These are phyloP conservation scores for Myioborus melanocephalus DNA, from an alignment of 2,797 vertebrate species.

Conservation along the genomic window DNA sequence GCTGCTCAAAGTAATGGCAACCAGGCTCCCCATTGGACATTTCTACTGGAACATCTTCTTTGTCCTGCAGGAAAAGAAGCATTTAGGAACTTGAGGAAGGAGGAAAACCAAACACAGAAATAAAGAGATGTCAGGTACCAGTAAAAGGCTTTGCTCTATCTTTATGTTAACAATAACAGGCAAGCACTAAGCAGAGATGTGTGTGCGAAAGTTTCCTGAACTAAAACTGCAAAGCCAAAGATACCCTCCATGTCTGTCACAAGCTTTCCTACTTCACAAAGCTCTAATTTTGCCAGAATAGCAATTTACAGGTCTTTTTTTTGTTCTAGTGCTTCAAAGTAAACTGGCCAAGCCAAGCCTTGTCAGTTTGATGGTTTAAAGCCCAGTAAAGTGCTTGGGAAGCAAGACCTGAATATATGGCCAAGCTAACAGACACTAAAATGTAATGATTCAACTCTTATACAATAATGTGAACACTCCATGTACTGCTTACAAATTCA, in stretches of 20 bases:
- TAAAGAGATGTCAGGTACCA: background rate
- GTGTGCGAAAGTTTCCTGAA: background rate
- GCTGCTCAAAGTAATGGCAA: slow-evolving; percentile 96
- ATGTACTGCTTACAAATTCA: background rate
- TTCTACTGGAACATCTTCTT: slow-evolving; percentile 92
- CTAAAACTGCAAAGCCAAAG: background rate
- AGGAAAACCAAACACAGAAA: background rate
- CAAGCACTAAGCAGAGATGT: background rate
- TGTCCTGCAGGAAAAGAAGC: slow-evolving; percentile 79
- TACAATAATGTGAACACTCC: background rate
- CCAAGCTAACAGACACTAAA: background rate
- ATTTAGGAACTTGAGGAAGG: slow-evolving; percentile 1
- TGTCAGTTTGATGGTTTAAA: background rate
- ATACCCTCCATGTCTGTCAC: fast-evolving
- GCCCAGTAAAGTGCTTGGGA: background rate
- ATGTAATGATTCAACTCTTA: background rate
- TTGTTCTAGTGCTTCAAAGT: background rate
- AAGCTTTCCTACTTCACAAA: background rate
- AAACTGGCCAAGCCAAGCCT: background rate
- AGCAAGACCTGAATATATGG: background rate
- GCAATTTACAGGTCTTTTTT: background rate
- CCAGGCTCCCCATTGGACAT: slow-evolving; percentile 93
- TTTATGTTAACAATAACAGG: background rate
- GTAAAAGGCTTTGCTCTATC: background rate
- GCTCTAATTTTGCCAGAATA: background rate